A percentile compares a stretch with the other conserved stretches of the same genome.
These are phyloP conservation scores for Chelonia mydas DNA, from an alignment of 2,797 vertebrate genomes.

Conservation along the genomic window DNA sequence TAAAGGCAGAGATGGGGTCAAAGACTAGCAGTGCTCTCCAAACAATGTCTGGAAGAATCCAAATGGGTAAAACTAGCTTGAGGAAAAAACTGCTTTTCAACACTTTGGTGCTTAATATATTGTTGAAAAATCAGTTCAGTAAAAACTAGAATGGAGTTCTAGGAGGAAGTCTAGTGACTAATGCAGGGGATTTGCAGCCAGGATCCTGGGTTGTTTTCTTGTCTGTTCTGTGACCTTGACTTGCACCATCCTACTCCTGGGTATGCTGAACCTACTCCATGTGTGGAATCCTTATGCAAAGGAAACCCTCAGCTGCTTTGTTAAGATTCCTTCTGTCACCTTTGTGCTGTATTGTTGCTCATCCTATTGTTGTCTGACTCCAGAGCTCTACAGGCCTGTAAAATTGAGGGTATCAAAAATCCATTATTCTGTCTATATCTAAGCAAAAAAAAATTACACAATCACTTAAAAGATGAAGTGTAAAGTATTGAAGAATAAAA, in stretches of 20 bases:
- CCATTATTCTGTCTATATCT: neutral
- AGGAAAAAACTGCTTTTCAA: neutral
- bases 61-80: neutral
- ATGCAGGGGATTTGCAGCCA: accelerated
- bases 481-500: neutral
- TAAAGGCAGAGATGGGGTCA: conserved; percentile 9
- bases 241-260: neutral
- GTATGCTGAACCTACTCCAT: neutral
- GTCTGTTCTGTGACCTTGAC: neutral
- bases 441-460: neutral
- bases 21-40: neutral
- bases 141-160: neutral
- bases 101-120: accelerated
- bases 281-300: neutral
- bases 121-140: neutral
- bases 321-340: neutral
- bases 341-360: neutral
- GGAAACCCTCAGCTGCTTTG: neutral
- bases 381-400: neutral
- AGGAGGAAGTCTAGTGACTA: neutral
- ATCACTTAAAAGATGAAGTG: neutral
- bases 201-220: neutral
- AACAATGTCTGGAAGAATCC: neutral
- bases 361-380: neutral
- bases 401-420: neutral